Base-by-base conservation (phyloP, 2,888 invertebrate species). In the Fissipunctia ypsillon region DNA sequence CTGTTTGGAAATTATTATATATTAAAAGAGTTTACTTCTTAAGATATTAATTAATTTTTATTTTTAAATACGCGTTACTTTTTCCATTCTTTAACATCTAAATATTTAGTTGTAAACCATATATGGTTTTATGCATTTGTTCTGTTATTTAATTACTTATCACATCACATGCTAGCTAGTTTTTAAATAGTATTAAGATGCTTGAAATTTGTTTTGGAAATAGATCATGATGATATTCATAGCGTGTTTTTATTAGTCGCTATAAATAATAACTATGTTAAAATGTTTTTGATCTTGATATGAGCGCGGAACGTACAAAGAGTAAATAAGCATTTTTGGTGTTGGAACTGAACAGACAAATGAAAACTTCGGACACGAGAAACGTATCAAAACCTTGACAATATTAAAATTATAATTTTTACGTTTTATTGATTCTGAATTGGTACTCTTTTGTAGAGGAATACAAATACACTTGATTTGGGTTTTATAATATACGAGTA, bases 171-270 rank as follows among this genome's bases (percentile, higher is more conserved):
- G 16, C 5, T 16, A 45, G 7, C 14, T 14, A 9, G 0, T 41
- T 65, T 69, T 50, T 16, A 59, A 48, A 28, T 48, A 48, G 22
- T 57, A n/a, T 2, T 41, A 65, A 9, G 3, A 28, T 6, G n/a
- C 10, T 25, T 16, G 12, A 25, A 66, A 3, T 22, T n/a, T 10
- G 22, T 28, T 38, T 19, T 45, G 28, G 3, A 45, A 76, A 31
- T 69, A 75, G 60, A 75, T 60, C 41, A 31, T 38, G 7, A 38
- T 19, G 9, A 31, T 60, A 45, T 38, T 45, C 16, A 41, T 0
- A 22, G 28, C 2, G 16, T 38, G 52, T 28, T 54, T 75, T 75
- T 22, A 45, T 45, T 73, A 28, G 2, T 28, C 2, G 10, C 6
- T n/a, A 0, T n/a, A 25, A 7, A 19, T 19, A 25, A n/a, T n/a